phyloP scores from a whole-genome alignment of 2,888 invertebrate genomes.

The Germaria angustata region DNA sequence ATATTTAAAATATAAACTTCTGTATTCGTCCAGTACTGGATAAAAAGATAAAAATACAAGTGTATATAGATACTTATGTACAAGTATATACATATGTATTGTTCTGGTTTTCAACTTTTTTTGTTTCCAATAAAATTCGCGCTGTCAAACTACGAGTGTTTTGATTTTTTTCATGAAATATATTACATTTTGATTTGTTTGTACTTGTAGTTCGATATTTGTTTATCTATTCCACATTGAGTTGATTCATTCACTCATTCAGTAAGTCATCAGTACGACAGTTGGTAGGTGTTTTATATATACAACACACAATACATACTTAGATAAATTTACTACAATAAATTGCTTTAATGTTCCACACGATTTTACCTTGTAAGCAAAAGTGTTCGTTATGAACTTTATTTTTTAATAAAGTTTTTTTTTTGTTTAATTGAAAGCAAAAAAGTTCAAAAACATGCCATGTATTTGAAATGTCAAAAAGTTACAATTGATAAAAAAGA shows the following conservation, averaged over 20 bases:
- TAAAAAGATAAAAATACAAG: not conserved
- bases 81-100: no score
- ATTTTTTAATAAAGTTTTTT: conserved; percentile 4
- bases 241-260: not conserved
- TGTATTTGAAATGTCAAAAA: conserved; percentile 20
- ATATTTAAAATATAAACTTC: not conserved
- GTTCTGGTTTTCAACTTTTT: not conserved
- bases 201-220: conserved; percentile 34
- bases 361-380: conserved; percentile 46
- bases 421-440: not conserved
- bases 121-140: not conserved
- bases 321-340: not conserved
- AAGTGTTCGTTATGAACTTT: conserved; percentile 34
- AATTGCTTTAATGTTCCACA: conserved; percentile 17
- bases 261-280: not conserved
- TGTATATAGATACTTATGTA: no score
- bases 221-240: conserved; percentile 47
- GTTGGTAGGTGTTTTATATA: not conserved
- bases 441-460: conserved; percentile 6
- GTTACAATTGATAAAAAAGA: conserved; percentile 20
- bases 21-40: not conserved
- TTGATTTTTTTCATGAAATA: not conserved
- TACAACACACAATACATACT: not conserved
- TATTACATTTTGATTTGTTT: conserved; percentile 21
- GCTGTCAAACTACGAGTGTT: conserved; percentile 10